phyloP scores from a whole-genome alignment of 2,888 invertebrate genomes.

The Vandiemenella viatica region DNA sequence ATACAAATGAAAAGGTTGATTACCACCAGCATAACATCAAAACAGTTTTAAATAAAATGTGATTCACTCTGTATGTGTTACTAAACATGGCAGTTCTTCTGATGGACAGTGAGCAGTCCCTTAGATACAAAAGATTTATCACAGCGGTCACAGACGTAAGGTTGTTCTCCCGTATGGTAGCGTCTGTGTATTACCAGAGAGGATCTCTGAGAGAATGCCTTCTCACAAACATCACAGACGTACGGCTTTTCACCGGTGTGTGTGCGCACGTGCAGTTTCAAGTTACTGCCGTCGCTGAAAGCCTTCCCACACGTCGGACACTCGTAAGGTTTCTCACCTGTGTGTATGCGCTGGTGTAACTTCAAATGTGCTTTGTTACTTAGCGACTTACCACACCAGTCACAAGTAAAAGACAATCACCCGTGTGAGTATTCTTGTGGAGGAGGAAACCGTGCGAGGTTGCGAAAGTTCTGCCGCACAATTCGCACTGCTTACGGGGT shows the following conservation, averaged over 20 bases:
- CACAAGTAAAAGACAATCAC: conserved; percentile 14
- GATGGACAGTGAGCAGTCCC: conserved; percentile 30
- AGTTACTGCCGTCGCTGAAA: conserved; percentile 13
- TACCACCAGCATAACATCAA: too few species aligned
- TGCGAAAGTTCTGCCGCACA: conserved; percentile 15
- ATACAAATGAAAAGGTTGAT: neutral
- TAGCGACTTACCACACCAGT: conserved; percentile 14
- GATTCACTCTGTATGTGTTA: too few species aligned
- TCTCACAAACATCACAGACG: conserved; percentile 15
- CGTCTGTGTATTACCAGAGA: conserved; percentile 35
- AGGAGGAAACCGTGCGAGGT: conserved; percentile 17
- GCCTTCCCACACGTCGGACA: conserved; percentile 13
- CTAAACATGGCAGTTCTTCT: conserved; percentile 10
- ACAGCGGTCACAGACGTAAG: conserved; percentile 31
- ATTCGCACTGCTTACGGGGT: conserved; percentile 8
- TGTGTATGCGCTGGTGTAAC: conserved; percentile 14
- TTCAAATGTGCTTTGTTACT: conserved; percentile 15
- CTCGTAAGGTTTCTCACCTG: conserved; percentile 11
- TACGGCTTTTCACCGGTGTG: conserved; percentile 15
- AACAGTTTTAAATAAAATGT: too few species aligned
- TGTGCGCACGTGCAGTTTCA: conserved; percentile 13
- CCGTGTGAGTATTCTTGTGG: conserved; percentile 18
- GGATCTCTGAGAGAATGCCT: conserved; percentile 32
- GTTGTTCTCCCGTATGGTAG: conserved; percentile 32
- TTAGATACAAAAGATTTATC: conserved; percentile 31